phyloP scores from a whole-genome alignment of 1,140 invertebrate species.

The Listronotus bonariensis region DNA sequence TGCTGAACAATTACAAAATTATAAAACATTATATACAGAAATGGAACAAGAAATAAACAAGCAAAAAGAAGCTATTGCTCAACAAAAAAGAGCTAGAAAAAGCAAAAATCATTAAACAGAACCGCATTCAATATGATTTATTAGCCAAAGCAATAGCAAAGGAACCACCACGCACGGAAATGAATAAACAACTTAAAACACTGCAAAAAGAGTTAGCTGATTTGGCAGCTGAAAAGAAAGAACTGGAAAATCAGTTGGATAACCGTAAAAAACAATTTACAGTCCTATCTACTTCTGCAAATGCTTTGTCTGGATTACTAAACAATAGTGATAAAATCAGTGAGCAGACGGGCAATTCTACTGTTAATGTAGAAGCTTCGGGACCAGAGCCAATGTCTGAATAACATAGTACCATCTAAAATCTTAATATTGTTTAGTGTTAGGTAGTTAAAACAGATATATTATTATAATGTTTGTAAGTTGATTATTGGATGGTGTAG shows the following conservation, averaged over 20 bases:
- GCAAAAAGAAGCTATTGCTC: slow-evolving; percentile 76
- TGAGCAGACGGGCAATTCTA: slow-evolving; percentile 75
- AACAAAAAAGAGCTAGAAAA: slow-evolving; percentile 74
- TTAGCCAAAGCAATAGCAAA: slow-evolving; percentile 8
- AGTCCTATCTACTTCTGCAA: slow-evolving; percentile 26
- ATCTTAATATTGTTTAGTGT: too few relatives aligned
- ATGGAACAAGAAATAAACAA: slow-evolving; percentile 77
- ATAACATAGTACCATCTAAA: slow-evolving; percentile 28
- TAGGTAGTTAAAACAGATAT: too few relatives aligned
- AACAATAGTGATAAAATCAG: slow-evolving; percentile 58
- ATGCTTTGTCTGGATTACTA: slow-evolving; percentile 4
- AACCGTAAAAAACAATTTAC: slow-evolving; percentile 50
- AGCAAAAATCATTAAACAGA: slow-evolving; percentile 81
- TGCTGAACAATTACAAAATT: slow-evolving; percentile 80
- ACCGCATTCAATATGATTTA: slow-evolving; percentile 71
- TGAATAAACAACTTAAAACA: slow-evolving; percentile 8
- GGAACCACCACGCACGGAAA: too few relatives aligned
- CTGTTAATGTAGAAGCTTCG: slow-evolving; percentile 33
- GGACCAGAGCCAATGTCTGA: slow-evolving; percentile 50
- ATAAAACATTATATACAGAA: slow-evolving; percentile 75
- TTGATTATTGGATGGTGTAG: too few relatives aligned
- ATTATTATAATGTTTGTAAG: too few relatives aligned
- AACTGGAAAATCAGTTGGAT: slow-evolving; percentile 39
- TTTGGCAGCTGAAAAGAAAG: slow-evolving; percentile 35
- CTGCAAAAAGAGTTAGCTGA: slow-evolving; percentile 22